Conservation (phyloP, 2,113 vertebrate species). For the Pluvialis apricaria region DNA sequence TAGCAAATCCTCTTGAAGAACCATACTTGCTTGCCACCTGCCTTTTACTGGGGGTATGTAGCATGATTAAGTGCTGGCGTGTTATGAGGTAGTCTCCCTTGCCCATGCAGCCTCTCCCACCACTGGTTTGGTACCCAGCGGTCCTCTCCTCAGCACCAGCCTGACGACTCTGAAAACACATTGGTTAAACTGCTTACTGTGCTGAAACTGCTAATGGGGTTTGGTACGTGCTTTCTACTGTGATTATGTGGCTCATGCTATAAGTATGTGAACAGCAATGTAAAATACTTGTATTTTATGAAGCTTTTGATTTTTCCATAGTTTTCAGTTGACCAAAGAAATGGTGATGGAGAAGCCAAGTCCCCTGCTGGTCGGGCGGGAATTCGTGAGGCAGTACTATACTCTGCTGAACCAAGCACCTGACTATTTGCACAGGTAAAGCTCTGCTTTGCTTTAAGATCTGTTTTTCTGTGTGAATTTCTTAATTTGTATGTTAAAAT, state of each 20-base stretch:
- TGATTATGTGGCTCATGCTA: not conserved
- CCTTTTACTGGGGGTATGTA: not conserved
- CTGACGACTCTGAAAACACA: not conserved
- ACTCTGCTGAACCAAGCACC: constrained; percentile 97
- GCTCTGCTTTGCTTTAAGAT: not conserved
- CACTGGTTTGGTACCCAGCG: not conserved
- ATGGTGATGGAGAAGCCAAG: constrained; percentile 99
- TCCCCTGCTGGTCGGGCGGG: constrained; percentile 99
- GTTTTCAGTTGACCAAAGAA: constrained; percentile 96
- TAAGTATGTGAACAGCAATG: not conserved
- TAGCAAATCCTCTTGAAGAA: constrained; percentile 50
- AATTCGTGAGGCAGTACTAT: constrained; percentile 99
- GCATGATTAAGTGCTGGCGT: not conserved
- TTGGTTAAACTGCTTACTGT: not conserved
- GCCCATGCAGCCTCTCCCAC: not conserved
- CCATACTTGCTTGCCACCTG: not conserved
- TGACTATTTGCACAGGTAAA: constrained; percentile 95
- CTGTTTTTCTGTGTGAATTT: not conserved
- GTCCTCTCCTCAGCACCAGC: not conserved
- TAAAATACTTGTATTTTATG: not conserved
- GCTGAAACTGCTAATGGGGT: not conserved
- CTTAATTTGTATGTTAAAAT: not conserved
- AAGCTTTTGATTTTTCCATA: not conserved
- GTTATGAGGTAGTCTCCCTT: not conserved
- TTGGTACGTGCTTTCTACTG: not conserved